phyloP scores from a whole-genome alignment of 1,140 invertebrate species.

The Octopus sinensis region DNA sequence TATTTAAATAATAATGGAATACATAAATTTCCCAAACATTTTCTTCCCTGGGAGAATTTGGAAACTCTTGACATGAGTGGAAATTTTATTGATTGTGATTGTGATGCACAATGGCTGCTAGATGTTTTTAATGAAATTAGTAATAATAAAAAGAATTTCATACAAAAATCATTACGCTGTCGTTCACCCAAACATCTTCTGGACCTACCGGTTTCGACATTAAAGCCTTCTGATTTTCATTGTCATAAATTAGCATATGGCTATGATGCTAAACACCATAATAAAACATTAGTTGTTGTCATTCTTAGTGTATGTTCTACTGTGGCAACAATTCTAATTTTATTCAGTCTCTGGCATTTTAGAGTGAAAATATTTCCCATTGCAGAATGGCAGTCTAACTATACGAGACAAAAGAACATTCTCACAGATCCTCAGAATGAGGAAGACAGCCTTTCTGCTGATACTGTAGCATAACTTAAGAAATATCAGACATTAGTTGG shows the following conservation, averaged over 20 bases:
- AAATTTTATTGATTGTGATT: background rate
- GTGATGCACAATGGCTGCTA: constrained; percentile 2
- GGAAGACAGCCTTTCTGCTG: background rate
- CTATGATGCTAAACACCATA: background rate
- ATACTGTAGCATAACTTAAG: constrained; percentile 4
- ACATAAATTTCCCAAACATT: background rate
- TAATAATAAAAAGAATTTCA: background rate
- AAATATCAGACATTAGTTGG: background rate
- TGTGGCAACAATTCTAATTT: background rate
- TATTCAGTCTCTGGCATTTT: background rate
- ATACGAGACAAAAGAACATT: background rate
- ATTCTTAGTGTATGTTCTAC: background rate
- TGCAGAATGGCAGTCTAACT: background rate
- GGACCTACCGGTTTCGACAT: background rate
- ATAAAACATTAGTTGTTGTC: background rate
- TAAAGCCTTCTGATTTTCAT: background rate
- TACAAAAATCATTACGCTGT: background rate
- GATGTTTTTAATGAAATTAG: background rate
- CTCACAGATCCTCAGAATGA: background rate
- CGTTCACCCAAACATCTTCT: background rate
- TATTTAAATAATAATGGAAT: constrained; percentile 8
- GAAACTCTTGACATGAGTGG: background rate
- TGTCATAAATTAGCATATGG: background rate
- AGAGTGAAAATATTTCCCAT: background rate
- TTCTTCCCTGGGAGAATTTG: background rate